These are phyloP conservation scores for Loris lydekkerianus DNA, from an alignment of 2,797 vertebrate genomes.

Conservation along the genomic window DNA sequence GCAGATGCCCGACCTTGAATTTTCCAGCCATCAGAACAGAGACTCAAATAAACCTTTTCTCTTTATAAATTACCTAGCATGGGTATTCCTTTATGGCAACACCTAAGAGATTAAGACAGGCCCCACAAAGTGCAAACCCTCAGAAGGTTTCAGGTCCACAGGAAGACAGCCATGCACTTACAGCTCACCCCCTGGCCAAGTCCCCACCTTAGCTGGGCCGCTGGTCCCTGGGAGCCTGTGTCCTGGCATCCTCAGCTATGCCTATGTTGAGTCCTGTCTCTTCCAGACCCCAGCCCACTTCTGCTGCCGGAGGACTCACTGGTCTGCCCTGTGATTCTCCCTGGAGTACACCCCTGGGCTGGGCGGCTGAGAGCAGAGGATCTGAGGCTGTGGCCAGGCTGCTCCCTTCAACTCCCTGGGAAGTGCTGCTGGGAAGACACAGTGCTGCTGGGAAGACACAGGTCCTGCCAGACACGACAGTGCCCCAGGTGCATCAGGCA, in stretches of 20 bases:
- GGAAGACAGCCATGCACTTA: no score
- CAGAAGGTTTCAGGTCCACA: background rate
- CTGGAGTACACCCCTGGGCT: background rate
- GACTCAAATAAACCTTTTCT: background rate
- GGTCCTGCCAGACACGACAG: no score
- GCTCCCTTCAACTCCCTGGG: background rate
- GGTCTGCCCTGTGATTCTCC: background rate
- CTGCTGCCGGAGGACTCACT: background rate
- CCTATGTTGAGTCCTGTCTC: background rate
- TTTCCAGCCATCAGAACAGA: background rate
- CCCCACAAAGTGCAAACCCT: background rate
- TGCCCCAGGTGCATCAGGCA: no score
- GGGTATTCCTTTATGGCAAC: background rate
- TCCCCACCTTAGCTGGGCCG: rapidly evolving
- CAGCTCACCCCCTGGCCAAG: no score
- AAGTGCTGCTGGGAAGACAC: background rate
- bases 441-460: background rate
- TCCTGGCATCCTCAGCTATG: background rate
- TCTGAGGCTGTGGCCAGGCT: background rate
- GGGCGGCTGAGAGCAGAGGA: background rate
- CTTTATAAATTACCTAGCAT: background rate
- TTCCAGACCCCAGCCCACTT: background rate
- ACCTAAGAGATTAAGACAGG: background rate
- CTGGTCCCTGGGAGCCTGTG: background rate
- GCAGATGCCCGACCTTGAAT: background rate